Conservation (phyloP, 2,113 vertebrate species). For the Coregonus clupeaformis region DNA sequence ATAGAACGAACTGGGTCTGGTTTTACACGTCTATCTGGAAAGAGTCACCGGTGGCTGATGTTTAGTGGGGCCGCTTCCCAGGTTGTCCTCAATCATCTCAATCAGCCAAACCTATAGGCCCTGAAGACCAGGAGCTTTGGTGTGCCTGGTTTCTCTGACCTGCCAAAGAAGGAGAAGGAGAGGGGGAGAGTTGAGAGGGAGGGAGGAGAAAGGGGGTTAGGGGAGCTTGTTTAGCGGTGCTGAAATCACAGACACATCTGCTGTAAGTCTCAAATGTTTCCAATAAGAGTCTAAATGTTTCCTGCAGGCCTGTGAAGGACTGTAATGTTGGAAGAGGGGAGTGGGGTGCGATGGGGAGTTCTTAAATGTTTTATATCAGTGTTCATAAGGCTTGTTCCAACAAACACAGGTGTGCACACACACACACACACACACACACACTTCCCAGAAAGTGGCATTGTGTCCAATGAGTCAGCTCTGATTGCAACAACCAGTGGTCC, state of each 20-base stretch:
- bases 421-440: slow-evolving; percentile 7
- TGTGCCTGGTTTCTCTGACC: neutral
- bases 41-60: neutral
- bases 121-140: neutral
- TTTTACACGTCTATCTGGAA: slow-evolving; percentile 5
- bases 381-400: neutral
- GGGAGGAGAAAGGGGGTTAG: slow-evolving; percentile 14
- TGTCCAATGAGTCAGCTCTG: slow-evolving; percentile 57
- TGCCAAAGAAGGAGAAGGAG: neutral
- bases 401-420: slow-evolving; percentile 4
- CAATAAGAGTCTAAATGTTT: slow-evolving; percentile 57
- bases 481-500: slow-evolving; percentile 55
- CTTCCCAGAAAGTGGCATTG: slow-evolving; percentile 52
- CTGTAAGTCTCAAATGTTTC: slow-evolving; percentile 58
- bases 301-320: slow-evolving; percentile 42
- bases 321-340: neutral
- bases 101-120: slow-evolving; percentile 6
- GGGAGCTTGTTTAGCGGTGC: slow-evolving; percentile 34
- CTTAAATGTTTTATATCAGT: neutral
- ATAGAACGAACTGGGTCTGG: slow-evolving; percentile 22
- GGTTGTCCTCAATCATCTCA: neutral
- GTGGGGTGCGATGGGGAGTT: slow-evolving; percentile 6
- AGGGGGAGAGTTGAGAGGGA: slow-evolving; percentile 2
- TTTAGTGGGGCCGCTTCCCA: slow-evolving; percentile 8
- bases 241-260: slow-evolving; percentile 64